Evolutionary conservation across 2,888 invertebrate species (phyloP).

Genomic region (Esperia sulphurella): DNA sequence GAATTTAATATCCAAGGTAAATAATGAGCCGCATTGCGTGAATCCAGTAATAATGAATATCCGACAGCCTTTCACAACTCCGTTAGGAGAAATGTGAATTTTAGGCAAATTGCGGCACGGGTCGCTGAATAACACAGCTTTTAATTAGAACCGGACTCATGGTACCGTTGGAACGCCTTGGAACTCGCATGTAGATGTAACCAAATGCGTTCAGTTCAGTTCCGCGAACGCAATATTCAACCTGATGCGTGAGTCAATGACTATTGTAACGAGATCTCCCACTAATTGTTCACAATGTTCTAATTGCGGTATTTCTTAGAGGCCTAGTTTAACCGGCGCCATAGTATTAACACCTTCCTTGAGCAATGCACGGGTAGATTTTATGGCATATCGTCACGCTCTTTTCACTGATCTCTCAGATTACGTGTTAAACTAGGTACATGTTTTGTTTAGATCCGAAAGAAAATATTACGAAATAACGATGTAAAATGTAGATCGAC

Average conservation of each 20-base stretch:
- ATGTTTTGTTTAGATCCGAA: neutral
- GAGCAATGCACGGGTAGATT: constrained; percentile 34
- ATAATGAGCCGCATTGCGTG: constrained; percentile 4
- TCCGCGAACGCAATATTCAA: constrained; percentile 55
- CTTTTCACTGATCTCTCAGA: constrained; percentile 31
- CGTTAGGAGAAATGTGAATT: constrained; percentile 55
- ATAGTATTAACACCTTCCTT: constrained; percentile 33
- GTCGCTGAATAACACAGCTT: constrained; percentile 58
- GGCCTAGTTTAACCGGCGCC: constrained; percentile 25
- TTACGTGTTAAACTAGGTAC: constrained; percentile 17
- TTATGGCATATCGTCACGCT: constrained; percentile 38
- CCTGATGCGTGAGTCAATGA: constrained; percentile 40
- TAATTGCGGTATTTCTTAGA: constrained; percentile 17
- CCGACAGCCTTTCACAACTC: constrained; percentile 34
- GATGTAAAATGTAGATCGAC: neutral
- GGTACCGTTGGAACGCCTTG: constrained; percentile 51
- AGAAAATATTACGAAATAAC: neutral
- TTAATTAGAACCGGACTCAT: constrained; percentile 66
- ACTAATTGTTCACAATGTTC: constrained; percentile 4
- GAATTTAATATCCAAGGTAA: neutral
- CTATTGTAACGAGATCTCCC: constrained; percentile 26
- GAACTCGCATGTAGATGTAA: constrained; percentile 41
- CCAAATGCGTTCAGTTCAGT: constrained; percentile 39
- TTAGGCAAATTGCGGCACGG: constrained; percentile 55
- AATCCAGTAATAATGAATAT: constrained; percentile 29